Base-by-base conservation (phyloP, 2,888 invertebrate species). In the Pycnomerus fuliginosus region DNA sequence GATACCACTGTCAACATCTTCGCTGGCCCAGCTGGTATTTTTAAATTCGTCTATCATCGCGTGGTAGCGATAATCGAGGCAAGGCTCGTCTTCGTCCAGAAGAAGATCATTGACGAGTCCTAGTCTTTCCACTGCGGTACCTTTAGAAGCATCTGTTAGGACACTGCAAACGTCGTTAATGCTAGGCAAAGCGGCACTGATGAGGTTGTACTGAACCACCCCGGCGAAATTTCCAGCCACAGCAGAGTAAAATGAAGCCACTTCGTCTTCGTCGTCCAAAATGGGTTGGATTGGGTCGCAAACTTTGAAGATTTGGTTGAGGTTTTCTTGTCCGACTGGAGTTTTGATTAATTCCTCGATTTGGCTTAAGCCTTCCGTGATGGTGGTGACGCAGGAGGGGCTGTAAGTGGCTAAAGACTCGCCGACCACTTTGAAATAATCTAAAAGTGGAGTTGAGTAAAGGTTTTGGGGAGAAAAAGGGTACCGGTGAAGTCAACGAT, bases 151-250 rank as follows among this genome's bases (percentile, higher is more conserved):
- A 52, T 83, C 77, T 0, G 79, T 76, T 80, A 96, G 82, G 37
- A 90, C 79, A 46, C 80, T 75, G 65, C 96, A 97, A 60, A 84
- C 77, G 11, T 82, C 80, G 65, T 90, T 86, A 15, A 96, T 88
- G 1, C 92, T 91, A 4, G 91, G 75, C 51, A 84, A 86, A 10
- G 77, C 79, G 39, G 73, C 73, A 56, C 77, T 76, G 64, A 83
- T 76, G 5, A 82, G 82, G 68, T 96, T 95, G 69, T 96, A 96
- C 64, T 97, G 96, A 0, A 96, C 94, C 23, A 95, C 80, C 24
- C 84, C 91, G 34, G 92, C 94, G 70, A 96, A 90, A 70, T 90
- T 87, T 28, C 85, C 82, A 1, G 93, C 88, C 25, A 96, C 71
- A n/a, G 80, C 80, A 65, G 84, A 85, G 67, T 84, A 92, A 40